Evolutionary conservation across 2,797 vertebrate genomes (phyloP), one percentile per base, ranked within the genome.

Genomic region (Hydrolagus colliei): DNA sequence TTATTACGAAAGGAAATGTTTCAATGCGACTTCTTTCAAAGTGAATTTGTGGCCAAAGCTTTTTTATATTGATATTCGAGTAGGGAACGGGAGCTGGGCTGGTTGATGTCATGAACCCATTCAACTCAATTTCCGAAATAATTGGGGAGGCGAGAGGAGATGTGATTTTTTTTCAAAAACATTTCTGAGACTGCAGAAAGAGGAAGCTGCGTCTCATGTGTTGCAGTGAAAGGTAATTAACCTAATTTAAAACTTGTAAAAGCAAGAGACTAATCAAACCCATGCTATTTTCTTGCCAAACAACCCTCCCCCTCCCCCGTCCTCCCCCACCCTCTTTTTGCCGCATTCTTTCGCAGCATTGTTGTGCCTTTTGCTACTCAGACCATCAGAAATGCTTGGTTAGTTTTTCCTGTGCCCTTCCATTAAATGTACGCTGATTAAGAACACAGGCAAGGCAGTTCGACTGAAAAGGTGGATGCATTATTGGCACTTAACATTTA

Each of bases 401-500:
- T 84, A 35, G n/a, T 41, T 41, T 71, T 84, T 84, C 79, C 20
- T 10, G 41, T 20, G 65, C 71, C 1, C 20, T 68, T 71, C 13
- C 14, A n/a, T 35, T 68, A 68, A 82, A 20, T 35, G 22, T 20
- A n/a, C 78, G 67, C 22, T 14, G 32, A 27, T 80, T 52, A 52
- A 65, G 9, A n/a, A 65, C 22, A 22, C 63, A 68, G 9, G 2
- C 14, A 1, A 27, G 14, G 3, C 71, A 41, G 68, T 82, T 10
- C 63, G 68, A 41, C 13, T 68, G 6, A 82, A 52, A 82, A 82
- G 67, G 79, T 67, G 20, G 16, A 71, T 84, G 67, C 71, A 84
- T n/a, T 41, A 52, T 84, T 71, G 32, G 65, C 79, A 84, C 32
- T 35, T 71, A 84, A 84, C 52, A 84, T 84, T 68, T 68, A 84